Evolutionary conservation across 2,113 vertebrate genomes (phyloP).

Genomic region (Poeciliopsis prolifica): DNA sequence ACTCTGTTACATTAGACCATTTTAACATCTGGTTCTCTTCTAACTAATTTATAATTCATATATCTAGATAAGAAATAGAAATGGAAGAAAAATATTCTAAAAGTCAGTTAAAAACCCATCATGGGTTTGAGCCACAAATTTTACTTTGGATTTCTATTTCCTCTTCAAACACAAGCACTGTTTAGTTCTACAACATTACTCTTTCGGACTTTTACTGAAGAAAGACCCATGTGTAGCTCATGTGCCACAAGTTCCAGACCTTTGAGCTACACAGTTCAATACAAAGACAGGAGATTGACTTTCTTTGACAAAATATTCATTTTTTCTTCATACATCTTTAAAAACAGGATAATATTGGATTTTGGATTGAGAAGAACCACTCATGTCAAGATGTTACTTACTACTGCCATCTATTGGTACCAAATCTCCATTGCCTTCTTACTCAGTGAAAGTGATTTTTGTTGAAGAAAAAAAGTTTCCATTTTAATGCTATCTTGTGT

Average conservation of each 20-base stretch:
- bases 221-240: not conserved
- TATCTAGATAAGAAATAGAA: not conserved
- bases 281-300: too few species aligned
- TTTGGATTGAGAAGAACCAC: not conserved
- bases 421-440: constrained; percentile 2
- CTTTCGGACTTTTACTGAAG: not conserved
- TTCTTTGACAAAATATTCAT: not conserved
- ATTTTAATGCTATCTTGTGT: not conserved
- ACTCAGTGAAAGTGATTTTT: not conserved
- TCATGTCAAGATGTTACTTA: not conserved
- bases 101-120: not conserved
- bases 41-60: not conserved
- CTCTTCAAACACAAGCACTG: too few species aligned
- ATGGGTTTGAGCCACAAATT: constrained; percentile 14
- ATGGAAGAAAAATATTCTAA: not conserved
- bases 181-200: not conserved
- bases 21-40: not conserved
- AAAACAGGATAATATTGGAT: not conserved
- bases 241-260: not conserved
- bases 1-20: not conserved
- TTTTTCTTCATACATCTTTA: not conserved
- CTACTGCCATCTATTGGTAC: constrained; percentile 55
- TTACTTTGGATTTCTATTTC: constrained; percentile 4
- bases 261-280: not conserved
- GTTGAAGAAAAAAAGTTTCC: constrained; percentile 10